Evolutionary conservation across 30 jellyfish, hydroid and myxozoan genomes (phyloP).

Genomic region (Calvadosia cruxmelitensis): DNA sequence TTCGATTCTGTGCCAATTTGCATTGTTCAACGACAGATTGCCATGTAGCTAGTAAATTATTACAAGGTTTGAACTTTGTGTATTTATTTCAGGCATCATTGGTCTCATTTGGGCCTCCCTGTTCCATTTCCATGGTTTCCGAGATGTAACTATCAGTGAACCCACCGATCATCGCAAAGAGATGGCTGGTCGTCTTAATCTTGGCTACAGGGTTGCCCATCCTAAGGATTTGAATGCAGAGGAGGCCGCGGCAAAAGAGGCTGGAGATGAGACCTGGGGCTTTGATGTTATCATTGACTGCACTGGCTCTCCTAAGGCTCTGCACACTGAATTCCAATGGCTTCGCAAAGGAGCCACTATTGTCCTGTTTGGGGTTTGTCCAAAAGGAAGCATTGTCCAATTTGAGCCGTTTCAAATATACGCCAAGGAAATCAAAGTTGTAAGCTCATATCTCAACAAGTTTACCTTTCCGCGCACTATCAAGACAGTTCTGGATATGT

Average conservation of each 20-base stretch:
- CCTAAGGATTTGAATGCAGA: constrained; percentile 29
- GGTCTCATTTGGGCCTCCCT: constrained; percentile 80
- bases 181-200: constrained; percentile 53
- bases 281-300: constrained; percentile 77
- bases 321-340: constrained; percentile 54
- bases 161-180: constrained; percentile 50
- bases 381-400: constrained; percentile 40
- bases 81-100: constrained; percentile 63
- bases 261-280: constrained; percentile 61
- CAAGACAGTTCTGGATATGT: constrained; percentile 51
- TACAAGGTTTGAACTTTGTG: too few species aligned
- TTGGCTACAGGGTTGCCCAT: constrained; percentile 39
- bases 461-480: constrained; percentile 58
- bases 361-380: constrained; percentile 77
- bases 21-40: too few species aligned
- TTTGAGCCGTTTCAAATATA: constrained; percentile 65
- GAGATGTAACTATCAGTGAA: constrained; percentile 65
- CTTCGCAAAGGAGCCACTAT: constrained; percentile 67
- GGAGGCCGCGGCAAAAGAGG: constrained; percentile 12
- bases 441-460: constrained; percentile 49
- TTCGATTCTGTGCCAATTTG: too few species aligned
- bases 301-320: constrained; percentile 63
- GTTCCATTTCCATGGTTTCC: constrained; percentile 82
- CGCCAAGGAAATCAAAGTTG: constrained; percentile 50
- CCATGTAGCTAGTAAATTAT: too few species aligned